These are phyloP conservation scores for Pseudococcus viburni DNA, from an alignment of 2,888 invertebrate genomes.

Conservation along the genomic window DNA sequence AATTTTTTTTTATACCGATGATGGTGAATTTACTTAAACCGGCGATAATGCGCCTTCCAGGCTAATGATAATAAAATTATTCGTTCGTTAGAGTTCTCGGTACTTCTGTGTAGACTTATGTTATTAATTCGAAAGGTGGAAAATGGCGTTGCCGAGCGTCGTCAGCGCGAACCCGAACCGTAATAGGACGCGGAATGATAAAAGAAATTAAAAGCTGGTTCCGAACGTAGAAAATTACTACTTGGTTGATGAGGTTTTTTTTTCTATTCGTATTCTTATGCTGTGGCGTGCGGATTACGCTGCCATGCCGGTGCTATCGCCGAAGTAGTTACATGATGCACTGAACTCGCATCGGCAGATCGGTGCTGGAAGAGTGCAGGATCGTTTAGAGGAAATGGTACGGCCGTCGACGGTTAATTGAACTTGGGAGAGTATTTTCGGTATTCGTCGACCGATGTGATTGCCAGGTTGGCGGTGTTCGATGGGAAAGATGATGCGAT, in stretches of 20 bases:
- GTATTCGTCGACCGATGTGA: not conserved
- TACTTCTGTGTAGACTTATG: not conserved
- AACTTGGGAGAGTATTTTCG: constrained; percentile 38
- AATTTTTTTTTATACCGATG: constrained; percentile 13
- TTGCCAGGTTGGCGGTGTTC: not conserved
- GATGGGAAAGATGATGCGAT: not conserved
- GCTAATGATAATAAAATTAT: constrained; percentile 65
- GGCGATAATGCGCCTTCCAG: constrained; percentile 48
- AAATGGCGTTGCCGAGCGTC: not conserved
- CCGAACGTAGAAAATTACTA: constrained; percentile 57
- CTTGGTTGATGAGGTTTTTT: constrained; percentile 62
- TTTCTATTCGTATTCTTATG: not conserved
- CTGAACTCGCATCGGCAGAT: not conserved
- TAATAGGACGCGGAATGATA: constrained; percentile 30
- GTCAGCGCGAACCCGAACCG: not conserved
- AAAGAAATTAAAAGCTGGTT: constrained; percentile 60
- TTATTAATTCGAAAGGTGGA: constrained; percentile 50
- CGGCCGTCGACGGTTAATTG: constrained; percentile 13
- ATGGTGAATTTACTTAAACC: not conserved
- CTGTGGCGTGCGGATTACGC: not conserved
- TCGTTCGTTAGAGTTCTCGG: constrained; percentile 15
- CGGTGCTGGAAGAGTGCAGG: not conserved
- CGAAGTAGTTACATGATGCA: not conserved
- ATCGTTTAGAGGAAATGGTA: constrained; percentile 18
- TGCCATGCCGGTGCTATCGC: constrained; percentile 1